Conservation (phyloP, 2,888 invertebrate genomes). For the Cephalotes varians region DNA sequence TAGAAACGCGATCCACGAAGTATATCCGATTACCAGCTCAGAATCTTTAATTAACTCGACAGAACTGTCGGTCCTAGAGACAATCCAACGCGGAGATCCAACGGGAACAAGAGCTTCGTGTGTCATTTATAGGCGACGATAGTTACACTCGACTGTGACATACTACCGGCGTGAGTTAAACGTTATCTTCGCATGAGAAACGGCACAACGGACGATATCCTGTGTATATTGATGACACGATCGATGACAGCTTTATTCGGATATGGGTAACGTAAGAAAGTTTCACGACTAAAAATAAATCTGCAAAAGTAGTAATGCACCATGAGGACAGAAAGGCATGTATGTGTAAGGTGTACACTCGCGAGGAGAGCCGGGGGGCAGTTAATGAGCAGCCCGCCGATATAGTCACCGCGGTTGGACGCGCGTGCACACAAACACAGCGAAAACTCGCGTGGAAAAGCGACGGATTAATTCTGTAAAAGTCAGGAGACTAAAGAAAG, state of each 20-base stretch:
- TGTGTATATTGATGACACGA: neutral
- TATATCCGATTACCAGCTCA: slow-evolving; percentile 7
- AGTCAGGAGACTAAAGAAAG: slow-evolving; percentile 42
- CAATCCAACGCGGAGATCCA: neutral
- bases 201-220: slow-evolving; percentile 1
- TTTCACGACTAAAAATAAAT: slow-evolving; percentile 65
- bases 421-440: slow-evolving; percentile 15
- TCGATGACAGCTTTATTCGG: slow-evolving; percentile 30
- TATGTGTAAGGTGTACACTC: slow-evolving; percentile 47
- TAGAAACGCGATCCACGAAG: neutral
- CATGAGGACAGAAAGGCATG: slow-evolving; percentile 67
- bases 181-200: neutral
- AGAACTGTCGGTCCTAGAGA: slow-evolving; percentile 1
- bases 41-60: slow-evolving; percentile 29
- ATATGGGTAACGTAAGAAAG: slow-evolving; percentile 38
- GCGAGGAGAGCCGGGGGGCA: slow-evolving; percentile 55
- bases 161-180: slow-evolving; percentile 37
- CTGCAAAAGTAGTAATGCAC: slow-evolving; percentile 64
- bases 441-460: slow-evolving; percentile 7
- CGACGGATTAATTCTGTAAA: slow-evolving; percentile 9
- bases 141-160: slow-evolving; percentile 61
- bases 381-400: slow-evolving; percentile 22
- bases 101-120: neutral
- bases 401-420: neutral
- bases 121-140: slow-evolving; percentile 47